Base-by-base conservation (phyloP, 2,797 vertebrate species). In the Acestrorhynchus altus region DNA sequence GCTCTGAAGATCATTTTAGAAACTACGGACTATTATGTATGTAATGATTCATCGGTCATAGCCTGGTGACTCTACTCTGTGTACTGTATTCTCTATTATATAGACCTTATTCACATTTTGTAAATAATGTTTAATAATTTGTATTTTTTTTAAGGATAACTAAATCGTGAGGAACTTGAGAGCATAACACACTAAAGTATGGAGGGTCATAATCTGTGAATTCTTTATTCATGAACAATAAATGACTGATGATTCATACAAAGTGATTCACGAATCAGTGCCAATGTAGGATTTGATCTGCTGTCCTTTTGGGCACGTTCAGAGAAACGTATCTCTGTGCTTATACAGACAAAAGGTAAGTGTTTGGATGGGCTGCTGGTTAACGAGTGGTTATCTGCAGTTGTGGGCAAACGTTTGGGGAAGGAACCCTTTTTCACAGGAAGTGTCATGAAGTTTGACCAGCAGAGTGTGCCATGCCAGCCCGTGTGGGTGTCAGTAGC, bases 71-170 rank as follows among this genome's bases (percentile, higher is more conserved):
- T 35, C 5, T 64, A 18, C 20, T 40, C 10, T 12, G 40, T 63
- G 10, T 40, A 35, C 35, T 64, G 61, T 64, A 64, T 64, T 22
- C 39, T 42, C 31, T 64, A 42, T 31, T 51, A 52, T 67, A 49
- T 51, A 68, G 66, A 68, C 46, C 20, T 35, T 68, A 12, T 35
- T n/a, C 2, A 11, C 9, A 12, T 51, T 51, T 35, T n/a, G 24
- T 51, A 26, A 67, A 51, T 68, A 68, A 16, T 31, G 61, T 64
- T 20, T 20, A 81, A 87, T 71, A 75, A 60, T 70, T 24, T n/a
- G 1, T 35, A 51, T 12, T 15, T 8, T 49, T n/a, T 40, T 28
- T 22, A 24, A 28, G 2, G 18, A 66, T 24, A 16, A 46, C 64
- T 40, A 8, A 9, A 11, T n/a, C 20, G 60, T 35, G 20, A 63